These are phyloP conservation scores for Harmothoe impar DNA, from an alignment of 2,888 invertebrate species.

Conservation along the genomic window DNA sequence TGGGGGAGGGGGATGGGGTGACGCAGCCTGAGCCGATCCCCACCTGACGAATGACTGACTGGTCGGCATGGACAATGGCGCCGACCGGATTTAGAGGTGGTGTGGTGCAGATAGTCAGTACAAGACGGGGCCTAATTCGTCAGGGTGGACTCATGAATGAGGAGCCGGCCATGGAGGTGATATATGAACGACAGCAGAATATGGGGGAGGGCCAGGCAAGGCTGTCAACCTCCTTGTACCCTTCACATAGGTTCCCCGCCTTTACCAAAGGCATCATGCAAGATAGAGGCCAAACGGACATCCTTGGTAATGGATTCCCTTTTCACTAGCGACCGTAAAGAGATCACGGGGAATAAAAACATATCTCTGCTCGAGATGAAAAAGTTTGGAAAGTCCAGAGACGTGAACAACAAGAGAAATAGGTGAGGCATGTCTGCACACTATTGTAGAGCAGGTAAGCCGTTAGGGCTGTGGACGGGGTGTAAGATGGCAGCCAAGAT, in stretches of 20 bases:
- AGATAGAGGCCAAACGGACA: too few relatives aligned
- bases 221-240: neutral
- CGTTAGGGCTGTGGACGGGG: too few relatives aligned
- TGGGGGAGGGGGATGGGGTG: neutral
- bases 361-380: too few relatives aligned
- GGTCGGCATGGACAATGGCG: constrained; percentile 19
- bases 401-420: too few relatives aligned
- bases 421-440: too few relatives aligned
- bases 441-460: too few relatives aligned
- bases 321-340: too few relatives aligned
- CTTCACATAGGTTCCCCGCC: neutral
- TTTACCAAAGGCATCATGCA: neutral
- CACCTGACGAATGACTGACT: constrained; percentile 39
- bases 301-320: too few relatives aligned
- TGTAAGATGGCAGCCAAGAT: too few relatives aligned
- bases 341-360: too few relatives aligned
- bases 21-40: neutral
- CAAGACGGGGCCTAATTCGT: constrained; percentile 27
- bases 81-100: constrained; percentile 28
- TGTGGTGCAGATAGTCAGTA: neutral
- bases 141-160: constrained; percentile 20
- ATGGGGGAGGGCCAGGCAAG: neutral
- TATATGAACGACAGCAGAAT: constrained; percentile 2
- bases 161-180: neutral
- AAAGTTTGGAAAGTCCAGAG: too few relatives aligned